A percentile compares a stretch with the other conserved stretches of the same genome.
Evolutionary conservation across 2,113 vertebrate genomes (phyloP).

Genomic region (Ornithorhynchus anatinus): DNA sequence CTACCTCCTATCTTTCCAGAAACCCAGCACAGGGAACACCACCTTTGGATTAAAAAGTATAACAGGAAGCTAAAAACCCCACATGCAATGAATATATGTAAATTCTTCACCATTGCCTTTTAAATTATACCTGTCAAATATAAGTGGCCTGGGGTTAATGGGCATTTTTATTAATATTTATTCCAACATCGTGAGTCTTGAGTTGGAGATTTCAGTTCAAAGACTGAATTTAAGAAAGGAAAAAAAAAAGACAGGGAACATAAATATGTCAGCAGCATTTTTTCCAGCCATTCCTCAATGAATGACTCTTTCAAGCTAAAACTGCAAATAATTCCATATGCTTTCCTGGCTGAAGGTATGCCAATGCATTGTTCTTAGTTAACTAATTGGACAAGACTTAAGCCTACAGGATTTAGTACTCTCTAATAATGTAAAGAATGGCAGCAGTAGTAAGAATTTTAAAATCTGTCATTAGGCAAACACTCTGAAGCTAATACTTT

Average conservation of each 20-base stretch:
- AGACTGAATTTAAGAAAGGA: slow-evolving; percentile 50
- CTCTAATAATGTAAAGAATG: slow-evolving; percentile 46
- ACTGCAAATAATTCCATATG: slow-evolving; percentile 54
- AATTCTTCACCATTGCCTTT: slow-evolving; percentile 29
- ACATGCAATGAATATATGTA: background rate
- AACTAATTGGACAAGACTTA: slow-evolving; percentile 55
- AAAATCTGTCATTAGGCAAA: slow-evolving; percentile 56
- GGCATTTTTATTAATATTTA: slow-evolving; percentile 46
- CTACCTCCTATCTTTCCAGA: too few species aligned
- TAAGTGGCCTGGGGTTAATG: slow-evolving; percentile 1
- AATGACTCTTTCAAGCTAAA: slow-evolving; percentile 50
- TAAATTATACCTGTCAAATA: slow-evolving; percentile 14
- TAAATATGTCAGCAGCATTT: slow-evolving; percentile 61
- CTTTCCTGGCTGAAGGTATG: slow-evolving; percentile 38
- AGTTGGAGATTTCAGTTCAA: slow-evolving; percentile 58
- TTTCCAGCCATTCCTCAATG: slow-evolving; percentile 55
- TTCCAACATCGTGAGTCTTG: background rate
- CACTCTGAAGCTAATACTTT: slow-evolving; percentile 39
- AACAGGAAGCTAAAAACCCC: background rate
- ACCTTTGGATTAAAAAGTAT: too few species aligned
- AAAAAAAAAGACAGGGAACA: slow-evolving; percentile 32
- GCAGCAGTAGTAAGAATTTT: slow-evolving; percentile 45
- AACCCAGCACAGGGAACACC: too few species aligned
- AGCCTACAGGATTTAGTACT: slow-evolving; percentile 48
- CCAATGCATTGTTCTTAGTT: slow-evolving; percentile 38